These are phyloP conservation scores for Temnothorax longispinosus DNA, from an alignment of 1,140 invertebrate genomes.

Conservation along the genomic window DNA sequence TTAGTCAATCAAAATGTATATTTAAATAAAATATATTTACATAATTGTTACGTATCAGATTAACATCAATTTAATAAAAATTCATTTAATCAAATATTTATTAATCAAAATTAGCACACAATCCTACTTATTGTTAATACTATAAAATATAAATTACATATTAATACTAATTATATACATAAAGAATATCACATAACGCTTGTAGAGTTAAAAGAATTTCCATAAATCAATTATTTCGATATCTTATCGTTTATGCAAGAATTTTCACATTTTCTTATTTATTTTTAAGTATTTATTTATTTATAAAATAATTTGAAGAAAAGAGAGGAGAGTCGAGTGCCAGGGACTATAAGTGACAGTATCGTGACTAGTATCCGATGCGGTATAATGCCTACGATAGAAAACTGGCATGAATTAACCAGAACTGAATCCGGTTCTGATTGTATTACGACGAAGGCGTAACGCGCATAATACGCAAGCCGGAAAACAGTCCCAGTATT, in stretches of 20 bases:
- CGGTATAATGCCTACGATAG: neutral
- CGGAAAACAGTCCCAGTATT: constrained; percentile 11
- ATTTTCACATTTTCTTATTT: neutral
- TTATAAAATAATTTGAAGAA: neutral
- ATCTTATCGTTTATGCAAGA: neutral
- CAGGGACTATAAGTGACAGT: too few species aligned
- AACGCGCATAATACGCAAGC: constrained; percentile 6
- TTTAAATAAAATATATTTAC: neutral
- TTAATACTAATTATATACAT: neutral
- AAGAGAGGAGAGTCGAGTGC: neutral
- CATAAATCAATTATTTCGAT: neutral
- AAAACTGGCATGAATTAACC: neutral
- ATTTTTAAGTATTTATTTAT: neutral
- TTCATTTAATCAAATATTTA: neutral
- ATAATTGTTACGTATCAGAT: neutral
- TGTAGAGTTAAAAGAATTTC: neutral
- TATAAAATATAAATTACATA: neutral
- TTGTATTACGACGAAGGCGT: neutral
- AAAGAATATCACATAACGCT: neutral
- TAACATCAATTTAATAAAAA: neutral
- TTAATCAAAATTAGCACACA: neutral
- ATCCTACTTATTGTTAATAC: neutral
- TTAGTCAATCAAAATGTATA: neutral
- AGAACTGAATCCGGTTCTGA: constrained; percentile 8
- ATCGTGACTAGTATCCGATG: neutral